phyloP scores from a whole-genome alignment of 2,888 invertebrate species.

The Nemotelus pantherinus region DNA sequence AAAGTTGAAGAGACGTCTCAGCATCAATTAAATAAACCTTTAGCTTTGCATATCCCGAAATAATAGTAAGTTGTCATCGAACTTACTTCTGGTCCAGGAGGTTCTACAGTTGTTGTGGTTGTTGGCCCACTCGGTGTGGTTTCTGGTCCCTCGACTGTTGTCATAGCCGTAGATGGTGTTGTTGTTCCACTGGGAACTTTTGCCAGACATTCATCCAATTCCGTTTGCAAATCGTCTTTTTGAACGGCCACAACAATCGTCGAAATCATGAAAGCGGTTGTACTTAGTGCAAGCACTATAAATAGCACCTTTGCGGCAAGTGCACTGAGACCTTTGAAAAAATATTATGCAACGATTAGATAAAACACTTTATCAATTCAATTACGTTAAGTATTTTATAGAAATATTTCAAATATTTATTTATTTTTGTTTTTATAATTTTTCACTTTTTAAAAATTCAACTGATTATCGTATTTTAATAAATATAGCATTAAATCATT shows the following conservation, averaged over 20 bases:
- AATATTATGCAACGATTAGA: not conserved
- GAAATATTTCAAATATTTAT: too few species aligned
- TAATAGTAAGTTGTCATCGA: too few species aligned
- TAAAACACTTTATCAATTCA: not conserved
- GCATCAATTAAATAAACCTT: too few species aligned
- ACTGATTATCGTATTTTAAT: too few species aligned
- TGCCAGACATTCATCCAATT: conserved; percentile 56
- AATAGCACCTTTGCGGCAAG: conserved; percentile 50
- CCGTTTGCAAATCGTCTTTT: conserved; percentile 58
- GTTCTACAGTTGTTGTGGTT: conserved; percentile 42
- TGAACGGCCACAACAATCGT: conserved; percentile 68
- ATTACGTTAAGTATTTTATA: too few species aligned
- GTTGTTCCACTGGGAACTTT: conserved; percentile 53
- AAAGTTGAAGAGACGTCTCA: too few species aligned
- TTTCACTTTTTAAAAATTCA: too few species aligned
- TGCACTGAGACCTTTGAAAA: conserved; percentile 26
- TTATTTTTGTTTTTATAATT: too few species aligned
- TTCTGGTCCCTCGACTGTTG: conserved; percentile 18
- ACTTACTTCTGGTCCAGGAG: conserved; percentile 45
- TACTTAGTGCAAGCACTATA: conserved; percentile 53
- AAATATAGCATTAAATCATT: too few species aligned
- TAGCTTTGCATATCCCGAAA: too few species aligned
- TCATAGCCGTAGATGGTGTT: conserved; percentile 49
- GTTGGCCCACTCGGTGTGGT: conserved; percentile 28
- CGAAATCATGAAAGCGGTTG: conserved; percentile 66